Evolutionary conservation across 2,113 vertebrate genomes (phyloP).

Genomic region (Eptesicus fuscus): DNA sequence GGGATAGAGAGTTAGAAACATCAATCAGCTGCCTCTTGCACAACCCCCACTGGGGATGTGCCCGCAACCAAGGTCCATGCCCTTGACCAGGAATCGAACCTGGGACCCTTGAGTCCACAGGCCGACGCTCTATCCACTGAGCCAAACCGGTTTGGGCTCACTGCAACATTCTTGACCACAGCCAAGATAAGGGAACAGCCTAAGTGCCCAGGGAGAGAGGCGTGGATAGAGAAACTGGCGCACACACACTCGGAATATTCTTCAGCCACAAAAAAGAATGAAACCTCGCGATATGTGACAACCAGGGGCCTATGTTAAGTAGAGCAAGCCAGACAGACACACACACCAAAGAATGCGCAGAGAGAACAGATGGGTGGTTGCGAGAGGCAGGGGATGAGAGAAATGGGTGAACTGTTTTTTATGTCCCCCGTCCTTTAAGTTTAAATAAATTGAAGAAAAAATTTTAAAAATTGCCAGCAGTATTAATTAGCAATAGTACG

Average conservation of each 20-base stretch:
- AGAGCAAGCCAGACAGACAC: background rate
- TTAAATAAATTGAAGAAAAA: background rate
- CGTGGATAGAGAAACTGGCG: background rate
- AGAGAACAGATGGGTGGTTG: background rate
- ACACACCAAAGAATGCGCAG: background rate
- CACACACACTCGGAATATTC: background rate
- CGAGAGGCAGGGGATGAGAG: background rate
- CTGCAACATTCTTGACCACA: background rate
- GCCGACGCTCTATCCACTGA: no score
- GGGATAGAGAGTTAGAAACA: no score
- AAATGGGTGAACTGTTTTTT: background rate
- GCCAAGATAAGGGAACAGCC: background rate
- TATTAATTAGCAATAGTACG: background rate
- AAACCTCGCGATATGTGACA: no score
- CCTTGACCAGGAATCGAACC: no score
- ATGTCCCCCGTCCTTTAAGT: no score
- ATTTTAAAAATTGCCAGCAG: background rate
- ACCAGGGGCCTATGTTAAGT: background rate
- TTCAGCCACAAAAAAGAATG: background rate
- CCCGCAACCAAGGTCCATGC: no score
- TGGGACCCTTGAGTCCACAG: no score
- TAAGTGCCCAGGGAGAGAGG: background rate
- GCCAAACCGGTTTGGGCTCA: no score
- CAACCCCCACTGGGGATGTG: no score
- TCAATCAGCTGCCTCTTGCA: no score